Conservation (phyloP, 2,888 invertebrate genomes). For the Lapara coniferarum region DNA sequence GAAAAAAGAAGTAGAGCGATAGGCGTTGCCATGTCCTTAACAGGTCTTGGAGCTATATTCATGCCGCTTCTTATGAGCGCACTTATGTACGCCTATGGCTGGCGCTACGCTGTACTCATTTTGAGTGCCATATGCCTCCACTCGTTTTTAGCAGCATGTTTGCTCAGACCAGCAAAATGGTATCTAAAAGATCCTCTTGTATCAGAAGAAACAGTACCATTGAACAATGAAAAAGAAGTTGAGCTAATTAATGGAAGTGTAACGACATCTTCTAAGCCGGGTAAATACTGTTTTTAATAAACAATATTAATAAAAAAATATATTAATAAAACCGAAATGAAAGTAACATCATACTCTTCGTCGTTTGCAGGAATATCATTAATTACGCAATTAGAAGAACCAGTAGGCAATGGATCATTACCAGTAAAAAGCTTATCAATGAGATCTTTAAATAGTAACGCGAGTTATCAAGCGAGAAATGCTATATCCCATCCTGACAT, state of each 20-base stretch:
- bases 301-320: not conserved
- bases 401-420: constrained; percentile 51
- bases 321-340: not conserved
- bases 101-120: constrained; percentile 85
- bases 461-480: constrained; percentile 64
- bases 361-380: constrained; percentile 56
- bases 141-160: constrained; percentile 82
- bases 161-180: constrained; percentile 88
- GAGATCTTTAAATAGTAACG: constrained; percentile 61
- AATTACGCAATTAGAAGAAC: constrained; percentile 49
- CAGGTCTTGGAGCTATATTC: constrained; percentile 86
- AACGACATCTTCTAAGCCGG: constrained; percentile 56
- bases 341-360: not conserved
- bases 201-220: constrained; percentile 63
- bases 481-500: constrained; percentile 75
- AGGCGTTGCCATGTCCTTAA: constrained; percentile 85
- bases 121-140: constrained; percentile 85
- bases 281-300: constrained; percentile 40
- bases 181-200: constrained; percentile 76
- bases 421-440: constrained; percentile 68
- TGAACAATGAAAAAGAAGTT: constrained; percentile 58
- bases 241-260: constrained; percentile 64
- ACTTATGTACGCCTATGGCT: constrained; percentile 82
- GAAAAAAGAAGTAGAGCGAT: constrained; percentile 85
- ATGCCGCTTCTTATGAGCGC: constrained; percentile 85